These are phyloP conservation scores for Cottoperca gobio DNA, from an alignment of 2,797 vertebrate species.

Conservation along the genomic window DNA sequence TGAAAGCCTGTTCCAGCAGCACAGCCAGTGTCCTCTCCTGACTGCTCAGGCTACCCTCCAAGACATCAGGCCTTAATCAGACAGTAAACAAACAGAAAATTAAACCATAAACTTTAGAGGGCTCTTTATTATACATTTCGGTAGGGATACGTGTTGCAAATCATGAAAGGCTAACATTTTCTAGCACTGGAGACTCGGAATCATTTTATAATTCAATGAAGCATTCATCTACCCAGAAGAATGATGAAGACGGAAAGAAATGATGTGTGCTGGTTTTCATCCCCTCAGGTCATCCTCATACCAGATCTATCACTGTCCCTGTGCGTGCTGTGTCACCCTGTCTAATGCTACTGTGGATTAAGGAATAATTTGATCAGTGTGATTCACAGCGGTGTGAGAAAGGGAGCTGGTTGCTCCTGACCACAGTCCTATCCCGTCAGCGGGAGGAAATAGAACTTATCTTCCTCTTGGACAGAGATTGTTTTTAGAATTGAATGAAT, in stretches of 20 bases:
- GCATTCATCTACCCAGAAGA: conserved; percentile 9
- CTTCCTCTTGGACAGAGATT: background rate
- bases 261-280: conserved; percentile 28
- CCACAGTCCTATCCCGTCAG: conserved; percentile 32
- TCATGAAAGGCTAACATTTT: background rate
- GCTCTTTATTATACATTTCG: background rate
- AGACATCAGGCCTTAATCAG: conserved; percentile 52
- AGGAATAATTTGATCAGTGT: conserved; percentile 63
- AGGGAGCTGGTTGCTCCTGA: conserved; percentile 31
- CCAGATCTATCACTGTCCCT: conserved; percentile 42
- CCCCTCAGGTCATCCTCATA: conserved; percentile 50
- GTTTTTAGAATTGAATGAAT: conserved; percentile 12
- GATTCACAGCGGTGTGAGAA: conserved; percentile 52
- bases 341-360: conserved; percentile 43
- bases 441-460: background rate
- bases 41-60: conserved; percentile 75
- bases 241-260: conserved; percentile 21
- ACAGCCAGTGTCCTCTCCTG: conserved; percentile 81
- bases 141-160: background rate
- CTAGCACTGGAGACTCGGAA: background rate
- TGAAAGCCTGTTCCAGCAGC: conserved; percentile 87
- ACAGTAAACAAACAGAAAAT: conserved; percentile 30
- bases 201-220: background rate
- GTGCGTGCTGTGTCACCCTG: conserved; percentile 34
- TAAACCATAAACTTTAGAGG: background rate